Evolutionary conservation across 2,113 vertebrate genomes (phyloP).

Genomic region (Cochlearius cochlearius): DNA sequence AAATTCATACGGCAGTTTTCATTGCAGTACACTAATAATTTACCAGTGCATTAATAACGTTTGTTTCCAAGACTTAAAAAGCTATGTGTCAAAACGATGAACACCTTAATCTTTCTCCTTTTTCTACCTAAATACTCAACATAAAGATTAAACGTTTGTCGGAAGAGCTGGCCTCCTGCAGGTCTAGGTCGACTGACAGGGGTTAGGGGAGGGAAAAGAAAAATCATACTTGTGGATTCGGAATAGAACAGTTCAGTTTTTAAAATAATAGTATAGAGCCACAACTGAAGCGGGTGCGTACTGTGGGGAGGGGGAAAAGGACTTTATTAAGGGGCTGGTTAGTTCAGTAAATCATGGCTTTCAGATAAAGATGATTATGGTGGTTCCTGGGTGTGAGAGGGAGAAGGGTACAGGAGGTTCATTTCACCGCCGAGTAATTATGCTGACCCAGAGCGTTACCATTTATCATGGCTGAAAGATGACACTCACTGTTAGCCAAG

Average conservation of each 20-base stretch:
- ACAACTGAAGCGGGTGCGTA: not conserved
- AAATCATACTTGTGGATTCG: not conserved
- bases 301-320: not conserved
- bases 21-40: not conserved
- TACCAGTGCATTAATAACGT: not conserved
- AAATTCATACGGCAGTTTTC: conserved; percentile 6
- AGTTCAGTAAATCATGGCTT: conserved; percentile 74
- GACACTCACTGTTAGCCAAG: conserved; percentile 90
- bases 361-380: conserved; percentile 64
- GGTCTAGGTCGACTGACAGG: conserved; percentile 56
- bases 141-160: conserved; percentile 58
- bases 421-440: conserved; percentile 96
- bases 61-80: not conserved
- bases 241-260: not conserved
- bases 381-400: conserved; percentile 44
- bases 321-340: conserved; percentile 66
- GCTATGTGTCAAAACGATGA: not conserved
- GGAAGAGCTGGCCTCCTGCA: conserved; percentile 29
- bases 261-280: not conserved
- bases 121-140: not conserved
- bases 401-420: conserved; percentile 75
- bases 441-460: conserved; percentile 78
- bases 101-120: not conserved
- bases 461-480: conserved; percentile 93
- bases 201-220: not conserved